Evolutionary conservation across 2,797 vertebrate species (phyloP).

Genomic region (Enteromius afrohamiltoni): DNA sequence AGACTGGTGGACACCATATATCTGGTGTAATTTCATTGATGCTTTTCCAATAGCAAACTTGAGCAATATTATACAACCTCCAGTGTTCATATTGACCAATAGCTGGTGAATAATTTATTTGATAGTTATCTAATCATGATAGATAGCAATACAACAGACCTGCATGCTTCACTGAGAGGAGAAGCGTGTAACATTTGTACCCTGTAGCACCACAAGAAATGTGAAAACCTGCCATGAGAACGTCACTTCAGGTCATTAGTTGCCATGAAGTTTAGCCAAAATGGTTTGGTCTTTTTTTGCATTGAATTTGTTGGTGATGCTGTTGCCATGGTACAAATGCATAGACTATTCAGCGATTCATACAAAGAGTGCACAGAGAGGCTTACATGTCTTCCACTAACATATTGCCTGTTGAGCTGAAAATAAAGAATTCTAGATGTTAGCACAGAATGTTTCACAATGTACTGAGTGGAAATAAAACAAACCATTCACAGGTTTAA

Average conservation of each 20-base stretch:
- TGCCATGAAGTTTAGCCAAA: neutral
- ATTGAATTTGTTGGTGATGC: constrained; percentile 69
- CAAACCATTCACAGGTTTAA: constrained; percentile 55
- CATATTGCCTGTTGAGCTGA: constrained; percentile 85
- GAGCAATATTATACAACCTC: neutral
- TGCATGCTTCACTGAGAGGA: constrained; percentile 69
- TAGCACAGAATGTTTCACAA: constrained; percentile 68
- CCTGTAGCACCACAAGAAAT: constrained; percentile 71
- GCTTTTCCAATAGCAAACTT: neutral
- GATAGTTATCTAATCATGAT: constrained; percentile 75
- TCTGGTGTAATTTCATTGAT: neutral
- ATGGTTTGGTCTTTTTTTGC: neutral
- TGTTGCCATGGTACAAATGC: constrained; percentile 76
- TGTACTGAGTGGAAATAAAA: constrained; percentile 59
- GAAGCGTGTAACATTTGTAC: constrained; percentile 79
- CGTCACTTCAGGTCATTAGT: constrained; percentile 10
- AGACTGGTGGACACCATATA: neutral
- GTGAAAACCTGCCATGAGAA: constrained; percentile 17
- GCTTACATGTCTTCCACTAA: constrained; percentile 88
- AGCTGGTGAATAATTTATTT: constrained; percentile 71
- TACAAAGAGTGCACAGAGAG: constrained; percentile 75
- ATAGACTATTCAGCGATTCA: constrained; percentile 70
- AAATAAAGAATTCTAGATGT: constrained; percentile 81
- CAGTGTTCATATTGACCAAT: constrained; percentile 23
- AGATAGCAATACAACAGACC: constrained; percentile 71